A percentile compares a stretch with the other conserved stretches of the same genome.
phyloP scores from a whole-genome alignment of 2,888 invertebrate species.

The Platycheirus rosarum region DNA sequence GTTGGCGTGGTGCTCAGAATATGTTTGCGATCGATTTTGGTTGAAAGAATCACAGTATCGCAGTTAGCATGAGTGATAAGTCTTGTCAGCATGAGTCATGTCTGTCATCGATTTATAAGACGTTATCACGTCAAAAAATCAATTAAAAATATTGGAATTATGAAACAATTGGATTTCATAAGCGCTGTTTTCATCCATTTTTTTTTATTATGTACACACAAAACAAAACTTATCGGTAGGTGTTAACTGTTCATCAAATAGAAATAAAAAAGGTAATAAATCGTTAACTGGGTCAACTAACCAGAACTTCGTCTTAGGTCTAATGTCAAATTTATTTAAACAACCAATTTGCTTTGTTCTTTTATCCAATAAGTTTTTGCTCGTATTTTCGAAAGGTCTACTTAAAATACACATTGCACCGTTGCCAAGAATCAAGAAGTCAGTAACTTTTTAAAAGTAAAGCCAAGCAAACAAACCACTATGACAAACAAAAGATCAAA shows the following conservation, averaged over 20 bases:
- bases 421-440: conserved; percentile 32
- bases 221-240: not conserved
- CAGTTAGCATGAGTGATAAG: no score
- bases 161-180: no score
- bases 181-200: no score
- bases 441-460: conserved; percentile 50
- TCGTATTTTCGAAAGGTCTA: not conserved
- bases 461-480: conserved; percentile 10
- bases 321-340: no score
- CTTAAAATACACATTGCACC: conserved; percentile 36
- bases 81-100: no score
- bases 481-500: not conserved
- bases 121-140: no score
- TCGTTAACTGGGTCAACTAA: conserved; percentile 19
- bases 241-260: conserved; percentile 1
- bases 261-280: not conserved
- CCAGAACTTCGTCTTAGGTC: conserved; percentile 3
- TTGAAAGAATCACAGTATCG: no score
- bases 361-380: not conserved
- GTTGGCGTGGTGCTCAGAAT: no score
- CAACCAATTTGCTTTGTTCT: conserved; percentile 50
- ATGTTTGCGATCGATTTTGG: no score
- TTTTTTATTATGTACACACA: no score
- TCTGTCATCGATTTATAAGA: no score
- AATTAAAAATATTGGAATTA: no score